Conservation (phyloP, 2,113 vertebrate genomes). For the Tympanuchus pallidicinctus region DNA sequence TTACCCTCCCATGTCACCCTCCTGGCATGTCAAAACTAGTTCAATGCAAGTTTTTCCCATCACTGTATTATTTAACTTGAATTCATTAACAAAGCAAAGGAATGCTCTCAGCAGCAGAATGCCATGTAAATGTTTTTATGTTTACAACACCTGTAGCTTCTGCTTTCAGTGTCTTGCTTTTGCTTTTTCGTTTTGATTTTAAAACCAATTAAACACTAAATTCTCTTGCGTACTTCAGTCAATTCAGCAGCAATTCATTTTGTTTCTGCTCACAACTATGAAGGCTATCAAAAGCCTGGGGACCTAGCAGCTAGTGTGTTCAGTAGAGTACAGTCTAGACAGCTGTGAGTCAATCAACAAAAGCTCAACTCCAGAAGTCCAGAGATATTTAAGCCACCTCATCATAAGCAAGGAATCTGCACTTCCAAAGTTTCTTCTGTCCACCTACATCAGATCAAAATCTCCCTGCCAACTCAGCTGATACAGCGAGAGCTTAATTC, state of each 20-base stretch:
- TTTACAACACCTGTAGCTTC: conserved; percentile 3
- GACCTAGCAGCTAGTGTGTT: background rate
- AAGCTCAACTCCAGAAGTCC: background rate
- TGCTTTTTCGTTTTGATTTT: background rate
- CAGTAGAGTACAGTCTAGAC: background rate
- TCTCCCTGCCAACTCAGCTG: background rate
- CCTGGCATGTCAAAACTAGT: background rate
- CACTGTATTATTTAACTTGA: background rate
- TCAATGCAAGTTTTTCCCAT: background rate
- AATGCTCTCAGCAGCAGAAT: background rate
- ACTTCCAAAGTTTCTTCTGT: background rate
- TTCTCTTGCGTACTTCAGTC: background rate
- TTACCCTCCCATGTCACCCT: background rate
- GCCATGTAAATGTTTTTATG: background rate
- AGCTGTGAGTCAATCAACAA: background rate
- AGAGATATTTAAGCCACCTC: background rate
- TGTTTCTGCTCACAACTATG: background rate
- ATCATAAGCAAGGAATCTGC: background rate
- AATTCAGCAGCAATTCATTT: background rate
- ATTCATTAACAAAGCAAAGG: background rate
- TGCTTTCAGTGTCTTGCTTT: background rate
- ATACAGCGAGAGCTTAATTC: background rate
- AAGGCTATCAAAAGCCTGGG: background rate
- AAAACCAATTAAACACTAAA: background rate
- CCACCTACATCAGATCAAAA: background rate